These are phyloP conservation scores for Tympanoctomys barrerae DNA, from an alignment of 2,797 vertebrate species.

Conservation along the genomic window DNA sequence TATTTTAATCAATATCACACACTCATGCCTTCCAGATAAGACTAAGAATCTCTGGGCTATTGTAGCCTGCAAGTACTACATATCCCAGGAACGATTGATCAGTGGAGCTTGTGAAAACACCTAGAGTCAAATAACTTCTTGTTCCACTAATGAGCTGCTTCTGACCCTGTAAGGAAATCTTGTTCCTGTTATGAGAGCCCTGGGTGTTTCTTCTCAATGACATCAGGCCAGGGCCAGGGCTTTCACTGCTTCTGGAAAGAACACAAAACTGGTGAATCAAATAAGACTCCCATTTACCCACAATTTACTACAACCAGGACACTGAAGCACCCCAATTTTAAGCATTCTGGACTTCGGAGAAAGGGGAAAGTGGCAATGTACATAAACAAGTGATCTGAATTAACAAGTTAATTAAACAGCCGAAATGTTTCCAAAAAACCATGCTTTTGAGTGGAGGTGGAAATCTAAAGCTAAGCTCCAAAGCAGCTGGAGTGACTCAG, in stretches of 20 bases:
- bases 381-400: conserved; percentile 64
- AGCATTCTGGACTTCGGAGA: conserved; percentile 34
- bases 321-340: conserved; percentile 29
- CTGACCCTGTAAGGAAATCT: conserved; percentile 48
- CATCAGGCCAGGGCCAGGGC: not conserved
- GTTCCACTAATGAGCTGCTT: conserved; percentile 60
- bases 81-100: not conserved
- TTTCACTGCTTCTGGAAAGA: not conserved
- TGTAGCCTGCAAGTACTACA: not conserved
- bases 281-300: conserved; percentile 12
- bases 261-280: not conserved
- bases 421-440: conserved; percentile 54
- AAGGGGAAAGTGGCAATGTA: conserved; percentile 55
- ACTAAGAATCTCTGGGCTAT: not conserved
- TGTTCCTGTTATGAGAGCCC: conserved; percentile 40
- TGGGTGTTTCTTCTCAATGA: conserved; percentile 65
- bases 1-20: not conserved
- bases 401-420: conserved; percentile 76
- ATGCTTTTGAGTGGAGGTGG: conserved; percentile 35
- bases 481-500: conserved; percentile 69
- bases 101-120: conserved; percentile 11
- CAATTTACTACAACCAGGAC: conserved; percentile 25
- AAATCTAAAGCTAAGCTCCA: conserved; percentile 35
- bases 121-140: conserved; percentile 8
- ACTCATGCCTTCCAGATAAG: not conserved